Evolutionary conservation across 2,888 invertebrate species (phyloP).

Genomic region (Gisinianus flammeolus): DNA sequence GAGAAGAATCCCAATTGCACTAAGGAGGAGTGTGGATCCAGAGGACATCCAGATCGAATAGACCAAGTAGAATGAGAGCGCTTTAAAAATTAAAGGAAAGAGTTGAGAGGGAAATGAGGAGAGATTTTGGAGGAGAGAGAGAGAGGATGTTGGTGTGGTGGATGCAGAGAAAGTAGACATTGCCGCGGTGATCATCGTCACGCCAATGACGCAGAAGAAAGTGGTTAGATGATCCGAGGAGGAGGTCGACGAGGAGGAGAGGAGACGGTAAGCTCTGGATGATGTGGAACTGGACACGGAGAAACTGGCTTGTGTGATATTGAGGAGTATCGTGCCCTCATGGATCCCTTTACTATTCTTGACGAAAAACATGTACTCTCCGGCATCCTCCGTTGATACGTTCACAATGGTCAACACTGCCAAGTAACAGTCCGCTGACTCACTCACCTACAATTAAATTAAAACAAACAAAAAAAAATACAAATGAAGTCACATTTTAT

Average conservation of each 20-base stretch:
- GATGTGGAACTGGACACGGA: constrained; percentile 54
- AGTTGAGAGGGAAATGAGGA: neutral
- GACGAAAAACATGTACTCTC: constrained; percentile 71
- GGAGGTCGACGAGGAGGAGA: constrained; percentile 18
- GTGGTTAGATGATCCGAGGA: neutral
- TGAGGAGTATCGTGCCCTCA: constrained; percentile 70
- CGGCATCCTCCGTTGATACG: constrained; percentile 68
- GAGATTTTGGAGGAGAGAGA: neutral
- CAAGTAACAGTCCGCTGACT: constrained; percentile 68
- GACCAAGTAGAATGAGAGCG: neutral
- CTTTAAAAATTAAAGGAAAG: neutral
- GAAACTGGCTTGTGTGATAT: constrained; percentile 65
- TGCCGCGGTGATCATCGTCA: neutral
- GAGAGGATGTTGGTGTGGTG: neutral
- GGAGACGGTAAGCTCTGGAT: constrained; percentile 41
- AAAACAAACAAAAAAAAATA: neutral
- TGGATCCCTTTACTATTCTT: constrained; percentile 70
- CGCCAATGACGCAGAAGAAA: constrained; percentile 15
- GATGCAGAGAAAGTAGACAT: neutral
- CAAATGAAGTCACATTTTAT: neutral
- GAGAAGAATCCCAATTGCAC: neutral
- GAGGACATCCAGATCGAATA: neutral
- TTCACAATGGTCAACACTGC: constrained; percentile 68
- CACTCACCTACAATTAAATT: constrained; percentile 65
- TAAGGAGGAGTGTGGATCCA: neutral